phyloP scores from a whole-genome alignment of 2,888 invertebrate species.

The Neocrepidodera transversa region DNA sequence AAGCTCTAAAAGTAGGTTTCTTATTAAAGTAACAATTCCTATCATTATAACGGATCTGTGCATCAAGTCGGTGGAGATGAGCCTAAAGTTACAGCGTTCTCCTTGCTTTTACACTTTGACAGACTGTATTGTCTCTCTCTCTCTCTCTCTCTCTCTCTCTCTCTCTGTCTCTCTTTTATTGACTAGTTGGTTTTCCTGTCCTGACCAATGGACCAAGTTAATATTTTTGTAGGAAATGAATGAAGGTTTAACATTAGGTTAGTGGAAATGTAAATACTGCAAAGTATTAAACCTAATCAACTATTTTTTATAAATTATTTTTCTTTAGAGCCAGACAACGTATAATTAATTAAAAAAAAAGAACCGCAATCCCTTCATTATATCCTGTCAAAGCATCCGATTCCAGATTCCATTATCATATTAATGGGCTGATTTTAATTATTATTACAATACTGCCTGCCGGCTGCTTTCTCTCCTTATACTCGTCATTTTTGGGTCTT shows the following conservation, averaged over 20 bases:
- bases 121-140: too few species aligned
- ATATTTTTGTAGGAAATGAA: neutral
- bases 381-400: conserved; percentile 18
- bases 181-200: too few species aligned
- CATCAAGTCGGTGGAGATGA: too few species aligned
- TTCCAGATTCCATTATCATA: conserved; percentile 22
- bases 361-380: conserved; percentile 14
- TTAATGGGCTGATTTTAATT: conserved; percentile 27
- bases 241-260: neutral
- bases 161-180: too few species aligned
- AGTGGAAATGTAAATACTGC: too few species aligned
- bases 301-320: neutral
- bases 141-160: too few species aligned
- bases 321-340: neutral
- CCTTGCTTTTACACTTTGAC: too few species aligned
- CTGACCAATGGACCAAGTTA: too few species aligned
- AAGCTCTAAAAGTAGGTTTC: too few species aligned
- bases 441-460: conserved; percentile 19
- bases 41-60: too few species aligned
- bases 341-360: conserved; percentile 15
- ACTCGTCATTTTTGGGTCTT: conserved; percentile 16
- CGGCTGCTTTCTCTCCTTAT: conserved; percentile 6
- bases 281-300: neutral
- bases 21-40: too few species aligned
- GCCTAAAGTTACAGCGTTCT: too few species aligned